Percentiles rank a stretch among this genome's conserved stretches.
These are phyloP conservation scores for Megaceryle alcyon DNA, from an alignment of 2,797 vertebrate genomes.

Conservation along the genomic window DNA sequence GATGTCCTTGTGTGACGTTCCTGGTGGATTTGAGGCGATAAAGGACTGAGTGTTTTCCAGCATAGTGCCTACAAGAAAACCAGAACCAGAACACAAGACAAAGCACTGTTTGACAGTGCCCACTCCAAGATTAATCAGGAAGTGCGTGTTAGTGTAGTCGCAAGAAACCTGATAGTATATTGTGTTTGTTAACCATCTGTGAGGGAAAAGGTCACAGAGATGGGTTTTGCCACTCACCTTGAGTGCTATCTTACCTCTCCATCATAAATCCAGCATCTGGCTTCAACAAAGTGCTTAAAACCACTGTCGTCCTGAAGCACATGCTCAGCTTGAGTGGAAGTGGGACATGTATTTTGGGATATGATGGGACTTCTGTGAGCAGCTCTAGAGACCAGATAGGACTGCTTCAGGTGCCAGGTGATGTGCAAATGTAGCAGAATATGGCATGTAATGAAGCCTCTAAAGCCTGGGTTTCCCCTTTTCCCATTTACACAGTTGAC, in stretches of 20 bases:
- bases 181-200: not conserved
- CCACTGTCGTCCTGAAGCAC: not conserved
- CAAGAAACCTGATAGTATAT: not conserved
- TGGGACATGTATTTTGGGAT: rapidly evolving
- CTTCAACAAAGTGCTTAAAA: not conserved
- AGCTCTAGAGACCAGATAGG: not conserved
- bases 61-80: constrained; percentile 3
- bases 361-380: not conserved
- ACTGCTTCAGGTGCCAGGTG: not conserved
- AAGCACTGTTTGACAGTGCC: not conserved
- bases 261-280: not conserved
- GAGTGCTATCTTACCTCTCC: not conserved
- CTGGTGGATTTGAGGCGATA: constrained; percentile 46
- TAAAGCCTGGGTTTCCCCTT: not conserved
- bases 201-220: not conserved
- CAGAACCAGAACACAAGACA: not conserved
- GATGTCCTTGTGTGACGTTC: constrained; percentile 55
- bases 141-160: not conserved
- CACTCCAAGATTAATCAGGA: not conserved
- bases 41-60: constrained; percentile 59
- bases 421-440: not conserved
- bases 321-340: not conserved
- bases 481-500: not conserved
- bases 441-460: not conserved
- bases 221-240: not conserved